Base-by-base conservation (phyloP, 2,113 vertebrate species). In the Serilophus lunatus region DNA sequence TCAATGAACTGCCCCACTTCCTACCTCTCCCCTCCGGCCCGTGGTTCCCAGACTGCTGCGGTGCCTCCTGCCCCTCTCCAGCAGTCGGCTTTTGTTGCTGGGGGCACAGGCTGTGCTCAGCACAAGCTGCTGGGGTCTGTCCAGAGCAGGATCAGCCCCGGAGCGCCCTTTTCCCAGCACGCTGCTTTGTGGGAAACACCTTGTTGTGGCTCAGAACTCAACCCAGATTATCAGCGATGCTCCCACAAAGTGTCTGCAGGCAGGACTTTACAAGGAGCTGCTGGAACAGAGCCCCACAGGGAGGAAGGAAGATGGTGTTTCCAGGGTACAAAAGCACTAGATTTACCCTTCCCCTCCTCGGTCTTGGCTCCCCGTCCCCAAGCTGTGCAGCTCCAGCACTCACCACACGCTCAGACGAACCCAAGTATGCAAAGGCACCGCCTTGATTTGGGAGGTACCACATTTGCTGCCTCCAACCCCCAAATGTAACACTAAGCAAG, bases 401-500 rank as follows among this genome's bases (percentile, higher is more conserved):
- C 7, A 5, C 60, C 6, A 5, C 40, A 17, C 57, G 7, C 0
- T 3, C 17, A 26, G 42, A 26, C 13, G 29, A 61, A 5, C 24
- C 1, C 2, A 40, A 57, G 42, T 28, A 49, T 0, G 0, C 45
- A 15, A 24, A 24, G 28, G 8, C 13, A 19, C 13, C 7, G 56
- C 25, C 1, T 0, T 13, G 38, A 24, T 9, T 5, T 19, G 51
- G 13, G 24, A 76, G 17, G 23, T 15, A 13, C 19, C 59, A 20
- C 28, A 4, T 71, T 29, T 78, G 35, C 38, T 70, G 47, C 77
- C 68, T n/a, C 36, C 4, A 6, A 25, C 6, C 23, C 59, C 42
- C 2, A 18, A 0, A 13, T 4, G n/a, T 13, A 65, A 31, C 2
- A 0, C 23, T 38, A 2, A 82, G 36, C 9, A 7, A 72, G 81